Base-by-base conservation (phyloP, 2,113 vertebrate species). In the Cardinalis cardinalis region DNA sequence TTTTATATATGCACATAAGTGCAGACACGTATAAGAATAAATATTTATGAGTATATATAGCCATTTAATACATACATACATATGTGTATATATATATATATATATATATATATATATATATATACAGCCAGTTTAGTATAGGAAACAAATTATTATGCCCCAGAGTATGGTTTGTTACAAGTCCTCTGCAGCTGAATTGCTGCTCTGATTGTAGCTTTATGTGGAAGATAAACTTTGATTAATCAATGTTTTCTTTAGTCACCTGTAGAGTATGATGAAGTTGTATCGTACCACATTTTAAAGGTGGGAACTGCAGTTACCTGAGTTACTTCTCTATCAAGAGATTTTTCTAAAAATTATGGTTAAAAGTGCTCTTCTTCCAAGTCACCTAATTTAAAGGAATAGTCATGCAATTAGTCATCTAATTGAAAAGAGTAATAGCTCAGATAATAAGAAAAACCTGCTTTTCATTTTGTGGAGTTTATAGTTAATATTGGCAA, bases 391-490 rank as follows among this genome's bases (percentile, higher is more conserved):
- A 60, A 75, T 81, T 83, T 80, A 63, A 88, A 90, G 69, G 61
- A 89, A 83, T 56, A 88, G 69, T 84, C 77, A 51, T n/a, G 69
- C 77, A 95, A 70, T 93, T 87, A 92, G 66, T 92, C 61, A 88
- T 82, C 43, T 64, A 61, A 84, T 90, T 63, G 77, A 87, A 84
- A 79, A 71, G 69, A 88, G 19, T 84, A 91, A 48, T 52, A 83
- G 25, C 61, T 94, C 6, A 36, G 66, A 81, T 89, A 89, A 83
- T 78, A 82, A 90, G 76, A 80, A 83, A 78, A 93, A 59, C 41
- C 56, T 88, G 61, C 15, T 88, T 88, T 71, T 83, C 36, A 1
- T 80, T 40, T 29, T 76, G 25, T 36, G 41, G 6, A 60, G 80
- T 59, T 91, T 68, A 48, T 85, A 66, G 89, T 36, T 91, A 71